Conservation (phyloP, 37 sponge, comb jelly and placozoan genomes). For the Aphrocallistes beatrix region DNA sequence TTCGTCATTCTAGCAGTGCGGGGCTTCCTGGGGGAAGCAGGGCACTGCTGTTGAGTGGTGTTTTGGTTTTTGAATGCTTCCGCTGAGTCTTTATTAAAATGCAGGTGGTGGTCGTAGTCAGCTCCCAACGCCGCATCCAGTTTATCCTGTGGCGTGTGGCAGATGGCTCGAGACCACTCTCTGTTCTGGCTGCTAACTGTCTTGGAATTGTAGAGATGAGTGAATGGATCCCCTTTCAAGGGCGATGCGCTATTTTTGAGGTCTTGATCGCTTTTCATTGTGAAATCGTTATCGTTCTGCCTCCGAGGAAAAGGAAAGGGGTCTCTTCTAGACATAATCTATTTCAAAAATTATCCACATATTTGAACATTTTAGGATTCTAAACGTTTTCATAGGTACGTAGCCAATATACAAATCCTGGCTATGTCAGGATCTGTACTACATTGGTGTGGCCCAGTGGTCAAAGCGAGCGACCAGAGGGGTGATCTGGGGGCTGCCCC, state of each 20-base stretch:
- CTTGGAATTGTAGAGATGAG: not conserved
- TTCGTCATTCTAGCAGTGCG: not conserved
- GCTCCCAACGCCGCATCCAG: conserved; percentile 84
- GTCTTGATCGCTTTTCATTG: not conserved
- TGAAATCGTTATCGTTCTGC: conserved; percentile 58
- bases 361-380: too few relatives aligned
- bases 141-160: conserved; percentile 69
- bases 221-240: not conserved
- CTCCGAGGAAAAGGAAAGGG: conserved; percentile 63
- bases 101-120: conserved; percentile 76
- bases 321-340: conserved; percentile 35
- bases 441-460: too few relatives aligned
- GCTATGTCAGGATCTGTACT: too few relatives aligned
- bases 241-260: not conserved
- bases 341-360: too few relatives aligned
- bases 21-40: not conserved
- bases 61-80: conserved; percentile 73
- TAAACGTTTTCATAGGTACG: too few relatives aligned
- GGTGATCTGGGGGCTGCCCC: too few relatives aligned
- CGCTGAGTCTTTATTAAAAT: conserved; percentile 65
- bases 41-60: conserved; percentile 32
- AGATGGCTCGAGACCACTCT: not conserved
- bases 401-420: too few relatives aligned
- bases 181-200: conserved; percentile 9
- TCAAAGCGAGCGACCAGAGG: too few relatives aligned